These are phyloP conservation scores for Hydrozoanthus gracilis DNA, from an alignment of 92 coral and sea anemone species.

Conservation along the genomic window DNA sequence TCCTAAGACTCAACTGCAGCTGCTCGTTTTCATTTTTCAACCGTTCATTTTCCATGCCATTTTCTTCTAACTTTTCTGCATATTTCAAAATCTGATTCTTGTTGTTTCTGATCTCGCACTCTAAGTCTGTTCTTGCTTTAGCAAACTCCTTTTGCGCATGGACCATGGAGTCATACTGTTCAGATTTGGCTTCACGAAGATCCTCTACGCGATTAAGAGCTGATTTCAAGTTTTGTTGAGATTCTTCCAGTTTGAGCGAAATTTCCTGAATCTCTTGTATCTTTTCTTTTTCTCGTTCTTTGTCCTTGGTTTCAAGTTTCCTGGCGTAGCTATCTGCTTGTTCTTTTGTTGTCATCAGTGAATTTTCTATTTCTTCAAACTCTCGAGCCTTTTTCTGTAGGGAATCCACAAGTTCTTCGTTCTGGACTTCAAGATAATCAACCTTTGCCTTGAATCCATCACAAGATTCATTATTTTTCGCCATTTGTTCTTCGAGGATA, in stretches of 20 bases:
- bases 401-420: constrained; percentile 25
- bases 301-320: constrained; percentile 29
- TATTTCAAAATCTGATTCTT: constrained; percentile 21
- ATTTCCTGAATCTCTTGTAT: constrained; percentile 12
- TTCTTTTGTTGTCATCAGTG: constrained; percentile 13
- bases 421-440: not conserved
- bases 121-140: constrained; percentile 61
- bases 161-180: constrained; percentile 61
- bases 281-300: constrained; percentile 1
- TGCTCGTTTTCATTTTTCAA: constrained; percentile 38
- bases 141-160: constrained; percentile 56
- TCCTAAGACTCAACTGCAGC: constrained; percentile 26
- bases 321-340: constrained; percentile 15
- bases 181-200: constrained; percentile 59
- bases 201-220: constrained; percentile 60
- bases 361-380: constrained; percentile 50
- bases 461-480: constrained; percentile 22
- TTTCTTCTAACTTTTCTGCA: constrained; percentile 48
- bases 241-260: constrained; percentile 25
- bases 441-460: constrained; percentile 13
- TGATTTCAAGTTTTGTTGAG: constrained; percentile 45
- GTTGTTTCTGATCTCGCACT: constrained; percentile 42
- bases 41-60: constrained; percentile 20
- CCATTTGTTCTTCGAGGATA: constrained; percentile 36
- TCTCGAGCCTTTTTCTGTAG: constrained; percentile 42